phyloP scores from a whole-genome alignment of 2,113 vertebrate species.

The Odobenus rosmarus region DNA sequence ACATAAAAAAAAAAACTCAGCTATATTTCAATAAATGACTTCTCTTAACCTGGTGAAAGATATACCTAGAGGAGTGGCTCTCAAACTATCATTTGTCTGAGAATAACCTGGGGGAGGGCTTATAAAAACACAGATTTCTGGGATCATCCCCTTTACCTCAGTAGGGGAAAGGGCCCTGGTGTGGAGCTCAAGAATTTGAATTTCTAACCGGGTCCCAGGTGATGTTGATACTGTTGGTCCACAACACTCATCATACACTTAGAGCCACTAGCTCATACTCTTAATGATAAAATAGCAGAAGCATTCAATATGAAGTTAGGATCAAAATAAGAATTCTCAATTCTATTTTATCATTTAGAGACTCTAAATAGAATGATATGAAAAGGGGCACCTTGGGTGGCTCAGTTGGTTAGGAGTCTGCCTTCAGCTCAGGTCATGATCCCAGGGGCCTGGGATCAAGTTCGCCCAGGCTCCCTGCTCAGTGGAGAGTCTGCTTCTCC shows the following conservation, averaged over 20 bases:
- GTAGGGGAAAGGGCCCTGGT: background rate
- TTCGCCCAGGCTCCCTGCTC: background rate
- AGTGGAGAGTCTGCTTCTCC: background rate
- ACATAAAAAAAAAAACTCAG: background rate
- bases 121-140: background rate
- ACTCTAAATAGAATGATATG: background rate
- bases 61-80: background rate
- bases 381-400: background rate
- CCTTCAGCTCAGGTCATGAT: background rate
- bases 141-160: background rate
- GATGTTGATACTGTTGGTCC: background rate
- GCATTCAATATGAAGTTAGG: background rate
- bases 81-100: background rate
- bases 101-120: background rate
- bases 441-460: too few species aligned
- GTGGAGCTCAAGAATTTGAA: background rate
- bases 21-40: background rate
- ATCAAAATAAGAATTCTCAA: background rate
- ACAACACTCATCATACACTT: background rate
- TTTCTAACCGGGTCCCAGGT: background rate
- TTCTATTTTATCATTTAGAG: background rate
- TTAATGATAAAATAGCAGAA: background rate
- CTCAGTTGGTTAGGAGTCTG: background rate
- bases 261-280: background rate
- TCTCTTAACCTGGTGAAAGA: background rate